Evolutionary conservation across 2,113 vertebrate genomes (phyloP).

Genomic region (Chroicocephalus ridibundus): DNA sequence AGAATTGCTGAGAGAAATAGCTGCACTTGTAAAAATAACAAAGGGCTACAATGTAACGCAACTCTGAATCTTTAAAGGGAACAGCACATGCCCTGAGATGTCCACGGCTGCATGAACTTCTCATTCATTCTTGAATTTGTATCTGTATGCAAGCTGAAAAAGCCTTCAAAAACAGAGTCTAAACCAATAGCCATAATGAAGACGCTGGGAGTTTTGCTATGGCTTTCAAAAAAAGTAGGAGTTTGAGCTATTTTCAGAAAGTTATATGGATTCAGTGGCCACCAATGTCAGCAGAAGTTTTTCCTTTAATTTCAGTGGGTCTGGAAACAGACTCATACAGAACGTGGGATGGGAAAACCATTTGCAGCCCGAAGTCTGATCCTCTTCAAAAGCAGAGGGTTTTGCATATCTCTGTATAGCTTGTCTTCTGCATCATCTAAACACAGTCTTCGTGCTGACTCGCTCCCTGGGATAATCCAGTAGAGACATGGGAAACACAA

Average conservation of each 20-base stretch:
- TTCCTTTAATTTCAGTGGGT: neutral
- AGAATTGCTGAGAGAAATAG: neutral
- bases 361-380: neutral
- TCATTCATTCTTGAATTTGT: neutral
- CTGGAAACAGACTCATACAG: neutral
- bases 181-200: neutral
- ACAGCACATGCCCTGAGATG: neutral
- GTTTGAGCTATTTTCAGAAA: neutral
- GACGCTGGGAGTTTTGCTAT: neutral
- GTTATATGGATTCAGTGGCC: neutral
- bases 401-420: accelerated
- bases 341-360: neutral
- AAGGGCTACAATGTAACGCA: neutral
- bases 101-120: neutral
- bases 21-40: neutral
- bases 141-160: neutral
- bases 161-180: neutral
- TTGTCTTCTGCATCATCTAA: neutral
- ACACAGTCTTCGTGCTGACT: neutral
- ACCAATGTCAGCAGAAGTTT: neutral
- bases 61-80: neutral
- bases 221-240: neutral
- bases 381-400: neutral
- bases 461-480: neutral
- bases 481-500: neutral